Percentiles rank a stretch among this genome's conserved stretches.
phyloP scores from a whole-genome alignment of 2,113 vertebrate species.

The Mus pahari region DNA sequence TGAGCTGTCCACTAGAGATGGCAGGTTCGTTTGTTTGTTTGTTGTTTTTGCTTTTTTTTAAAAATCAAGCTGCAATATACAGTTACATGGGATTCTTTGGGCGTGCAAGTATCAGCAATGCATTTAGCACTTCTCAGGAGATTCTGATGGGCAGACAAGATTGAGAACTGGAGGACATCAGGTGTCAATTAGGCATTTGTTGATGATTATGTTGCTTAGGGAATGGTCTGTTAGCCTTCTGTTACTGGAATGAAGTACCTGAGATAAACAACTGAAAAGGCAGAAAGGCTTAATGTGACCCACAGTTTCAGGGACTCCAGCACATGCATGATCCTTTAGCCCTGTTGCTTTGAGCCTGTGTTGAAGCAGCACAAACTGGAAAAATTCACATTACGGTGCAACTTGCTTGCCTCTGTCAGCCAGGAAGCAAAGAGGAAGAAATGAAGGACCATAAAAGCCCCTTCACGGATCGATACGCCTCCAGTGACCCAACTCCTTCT shows the following conservation, averaged over 20 bases:
- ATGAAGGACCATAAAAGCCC: no score
- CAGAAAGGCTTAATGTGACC: not conserved
- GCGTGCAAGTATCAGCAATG: not conserved
- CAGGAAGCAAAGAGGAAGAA: not conserved
- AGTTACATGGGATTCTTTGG: not conserved
- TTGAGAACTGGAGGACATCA: not conserved
- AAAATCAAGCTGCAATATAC: not conserved
- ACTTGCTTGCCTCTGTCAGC: not conserved
- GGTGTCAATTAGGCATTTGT: not conserved
- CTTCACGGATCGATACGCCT: not conserved
- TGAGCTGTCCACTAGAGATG: not conserved
- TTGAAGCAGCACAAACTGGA: not conserved
- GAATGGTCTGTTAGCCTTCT: not conserved
- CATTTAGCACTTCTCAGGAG: not conserved
- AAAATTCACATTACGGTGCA: no score
- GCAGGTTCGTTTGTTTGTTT: not conserved
- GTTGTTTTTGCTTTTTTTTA: not conserved
- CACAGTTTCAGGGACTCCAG: not conserved
- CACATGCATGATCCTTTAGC: not conserved
- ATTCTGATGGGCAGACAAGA: not conserved
- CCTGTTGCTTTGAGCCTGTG: not conserved
- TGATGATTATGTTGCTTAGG: not conserved
- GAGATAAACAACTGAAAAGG: not conserved
- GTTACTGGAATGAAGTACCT: not conserved
- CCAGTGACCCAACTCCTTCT: not conserved